Evolutionary conservation across 1,140 invertebrate species (phyloP), one percentile per base, ranked within the genome.

Genomic region (Anastrepha ludens): DNA sequence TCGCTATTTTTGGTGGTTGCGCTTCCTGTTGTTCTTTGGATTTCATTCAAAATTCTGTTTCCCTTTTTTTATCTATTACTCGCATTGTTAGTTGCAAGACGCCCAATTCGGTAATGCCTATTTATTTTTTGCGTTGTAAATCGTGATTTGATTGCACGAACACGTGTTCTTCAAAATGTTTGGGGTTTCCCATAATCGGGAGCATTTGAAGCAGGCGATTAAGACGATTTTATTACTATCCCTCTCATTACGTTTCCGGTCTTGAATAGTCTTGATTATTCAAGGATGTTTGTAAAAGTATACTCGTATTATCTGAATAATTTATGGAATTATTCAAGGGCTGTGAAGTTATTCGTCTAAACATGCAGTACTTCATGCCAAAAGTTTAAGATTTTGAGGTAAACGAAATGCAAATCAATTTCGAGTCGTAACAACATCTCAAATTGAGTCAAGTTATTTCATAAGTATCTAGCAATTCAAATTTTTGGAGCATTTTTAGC

Each of bases 21-120:
- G 15, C 41, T 74, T 74, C 67, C 67, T 74, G 67, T 74, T 74
- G 41, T 39, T 47, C 41, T 74, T 74, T 74, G 13, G 67, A 9
- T 41, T 74, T 15, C 41, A 44, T 47, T 17, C 29, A 74, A 74
- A 74, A 44, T 74, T 3, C 6, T 44, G 7, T 74, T 74, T 74
- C 50, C 4, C 39, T 15, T 74, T 74, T 47, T 44, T 74, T 74
- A 47, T 74, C 67, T 47, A 13, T 74, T 74, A 74, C 67, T 17
- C 67, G 5, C 15, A 74, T 74, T 44, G 44, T 74, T 74, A 74
- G 41, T 74, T 74, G 15, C 15, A 74, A 74, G 67, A 17, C 67
- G 41, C 15, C 4, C 39, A 70, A 74, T 17, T 74, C 41, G 11
- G 41, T 5, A 15, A 13, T 2, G 17, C 39, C 44, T 15, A 44